Evolutionary conservation across 2,888 invertebrate genomes (phyloP).

Genomic region (Onthophagus sagittarius): DNA sequence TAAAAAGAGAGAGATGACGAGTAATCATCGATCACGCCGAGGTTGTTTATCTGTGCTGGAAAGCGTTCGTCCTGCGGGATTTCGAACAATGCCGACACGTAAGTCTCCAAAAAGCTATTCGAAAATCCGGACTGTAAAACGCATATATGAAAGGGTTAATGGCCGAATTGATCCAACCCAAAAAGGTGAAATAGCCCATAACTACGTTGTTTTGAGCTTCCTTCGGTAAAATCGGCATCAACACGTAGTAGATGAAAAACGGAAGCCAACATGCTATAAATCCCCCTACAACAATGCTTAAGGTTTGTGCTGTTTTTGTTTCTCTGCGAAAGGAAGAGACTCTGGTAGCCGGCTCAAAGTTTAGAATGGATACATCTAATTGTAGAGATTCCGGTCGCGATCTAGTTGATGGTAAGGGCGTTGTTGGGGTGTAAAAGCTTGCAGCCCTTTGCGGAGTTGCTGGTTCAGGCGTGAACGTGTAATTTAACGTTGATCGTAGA

Average conservation of each 20-base stretch:
- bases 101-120: conserved; percentile 80
- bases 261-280: conserved; percentile 87
- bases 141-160: conserved; percentile 90
- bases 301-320: conserved; percentile 83
- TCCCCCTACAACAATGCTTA: conserved; percentile 83
- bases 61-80: conserved; percentile 41
- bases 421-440: conserved; percentile 37
- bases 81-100: conserved; percentile 67
- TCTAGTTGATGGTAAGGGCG: conserved; percentile 44
- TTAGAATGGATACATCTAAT: conserved; percentile 52
- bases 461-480: conserved; percentile 41
- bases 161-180: conserved; percentile 87
- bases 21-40: neutral
- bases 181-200: conserved; percentile 77
- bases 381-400: conserved; percentile 54
- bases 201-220: conserved; percentile 51
- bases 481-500: conserved; percentile 41
- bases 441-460: conserved; percentile 38
- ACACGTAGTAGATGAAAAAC: conserved; percentile 77
- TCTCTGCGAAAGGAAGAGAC: conserved; percentile 72
- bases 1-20: neutral
- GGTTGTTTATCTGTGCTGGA: conserved; percentile 42
- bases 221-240: conserved; percentile 72
- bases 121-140: conserved; percentile 83
- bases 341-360: conserved; percentile 52